These are phyloP conservation scores for Sebastes matsubarae DNA, from an alignment of 2,797 vertebrate genomes.

Conservation along the genomic window DNA sequence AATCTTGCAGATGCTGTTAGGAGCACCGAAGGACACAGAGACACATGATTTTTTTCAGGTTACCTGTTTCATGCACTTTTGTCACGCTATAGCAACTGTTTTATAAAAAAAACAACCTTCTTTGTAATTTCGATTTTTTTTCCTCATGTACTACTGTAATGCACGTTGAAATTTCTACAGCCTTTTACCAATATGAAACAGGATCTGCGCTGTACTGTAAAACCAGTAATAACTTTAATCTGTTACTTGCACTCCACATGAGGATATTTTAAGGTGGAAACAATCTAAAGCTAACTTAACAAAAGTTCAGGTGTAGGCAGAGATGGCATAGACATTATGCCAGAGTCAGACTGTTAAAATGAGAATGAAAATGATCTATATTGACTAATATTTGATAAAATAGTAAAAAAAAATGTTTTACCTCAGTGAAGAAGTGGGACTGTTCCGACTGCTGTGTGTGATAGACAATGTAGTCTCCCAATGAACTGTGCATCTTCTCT, in stretches of 20 bases:
- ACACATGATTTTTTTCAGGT: too few species aligned
- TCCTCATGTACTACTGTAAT: neutral
- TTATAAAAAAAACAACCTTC: too few species aligned
- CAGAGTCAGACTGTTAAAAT: neutral
- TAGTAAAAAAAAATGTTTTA: conserved; percentile 50
- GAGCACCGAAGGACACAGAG: too few species aligned
- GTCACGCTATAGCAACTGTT: too few species aligned
- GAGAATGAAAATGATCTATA: neutral
- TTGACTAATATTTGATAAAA: neutral
- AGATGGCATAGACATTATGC: neutral
- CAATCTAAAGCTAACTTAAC: neutral
- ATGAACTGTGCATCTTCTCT: conserved; percentile 82
- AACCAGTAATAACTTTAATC: neutral
- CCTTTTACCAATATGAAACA: neutral
- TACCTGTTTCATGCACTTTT: too few species aligned
- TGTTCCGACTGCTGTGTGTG: conserved; percentile 28
- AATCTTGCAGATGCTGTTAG: too few species aligned
- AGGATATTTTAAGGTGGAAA: neutral
- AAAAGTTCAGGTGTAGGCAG: neutral
- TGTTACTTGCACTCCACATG: neutral
- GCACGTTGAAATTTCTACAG: neutral
- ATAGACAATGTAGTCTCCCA: conserved; percentile 83
- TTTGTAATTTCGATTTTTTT: neutral
- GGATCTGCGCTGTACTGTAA: neutral
- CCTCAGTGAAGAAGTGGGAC: conserved; percentile 84